A percentile compares a stretch with the other conserved stretches of the same genome.
phyloP scores from a whole-genome alignment of 2,113 vertebrate genomes.

The Boulengeromyrus knoepffleri region DNA sequence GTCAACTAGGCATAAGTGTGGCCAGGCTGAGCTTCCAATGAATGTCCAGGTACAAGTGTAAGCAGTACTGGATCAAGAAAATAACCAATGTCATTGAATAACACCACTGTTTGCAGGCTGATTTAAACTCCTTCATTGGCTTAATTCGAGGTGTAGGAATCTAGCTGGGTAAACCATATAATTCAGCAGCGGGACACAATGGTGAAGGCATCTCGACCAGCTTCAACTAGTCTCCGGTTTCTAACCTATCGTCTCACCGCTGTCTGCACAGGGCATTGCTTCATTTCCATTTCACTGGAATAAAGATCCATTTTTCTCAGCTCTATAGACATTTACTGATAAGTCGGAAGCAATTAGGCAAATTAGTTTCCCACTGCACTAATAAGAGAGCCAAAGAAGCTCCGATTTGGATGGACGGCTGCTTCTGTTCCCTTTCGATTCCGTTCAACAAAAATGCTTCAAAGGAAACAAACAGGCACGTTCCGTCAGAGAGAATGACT shows the following conservation, averaged over 20 bases:
- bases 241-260: neutral
- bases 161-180: neutral
- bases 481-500: neutral
- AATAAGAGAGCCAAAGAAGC: neutral
- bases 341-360: neutral
- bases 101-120: neutral
- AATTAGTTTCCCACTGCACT: neutral
- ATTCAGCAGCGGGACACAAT: neutral
- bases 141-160: neutral
- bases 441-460: neutral
- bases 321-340: neutral
- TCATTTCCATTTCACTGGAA: constrained; percentile 10
- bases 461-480: neutral
- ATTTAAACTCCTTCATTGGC: neutral
- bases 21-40: neutral
- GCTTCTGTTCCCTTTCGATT: neutral
- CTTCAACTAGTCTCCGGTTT: neutral
- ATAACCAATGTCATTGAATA: neutral
- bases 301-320: neutral
- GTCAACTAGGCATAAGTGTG: neutral
- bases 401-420: neutral
- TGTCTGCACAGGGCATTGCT: neutral
- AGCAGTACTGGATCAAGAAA: neutral
- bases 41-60: neutral
- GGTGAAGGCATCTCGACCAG: neutral